phyloP scores from a whole-genome alignment of 53 echinoderm and acorn worm genomes.

The Echinometra lucunter region DNA sequence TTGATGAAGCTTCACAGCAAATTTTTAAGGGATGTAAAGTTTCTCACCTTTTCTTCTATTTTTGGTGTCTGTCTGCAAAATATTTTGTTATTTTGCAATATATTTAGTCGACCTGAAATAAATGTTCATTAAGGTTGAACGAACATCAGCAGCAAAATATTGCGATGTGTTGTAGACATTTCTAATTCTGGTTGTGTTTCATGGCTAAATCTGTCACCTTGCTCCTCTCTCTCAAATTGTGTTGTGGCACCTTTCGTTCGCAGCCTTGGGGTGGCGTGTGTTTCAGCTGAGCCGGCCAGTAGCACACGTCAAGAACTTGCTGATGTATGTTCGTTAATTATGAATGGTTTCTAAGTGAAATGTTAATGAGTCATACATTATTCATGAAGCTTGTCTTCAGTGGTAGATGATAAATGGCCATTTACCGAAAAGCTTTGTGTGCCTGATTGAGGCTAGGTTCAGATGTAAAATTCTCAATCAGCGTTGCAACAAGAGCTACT shows the following conservation, averaged over 20 bases:
- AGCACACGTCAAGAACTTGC: constrained; percentile 19
- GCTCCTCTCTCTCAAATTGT: constrained; percentile 31
- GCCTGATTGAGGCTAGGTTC: neutral
- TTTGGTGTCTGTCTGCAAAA: neutral
- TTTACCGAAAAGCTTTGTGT: constrained; percentile 33
- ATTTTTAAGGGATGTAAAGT: too few relatives aligned
- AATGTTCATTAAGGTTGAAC: neutral
- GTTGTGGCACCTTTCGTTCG: constrained; percentile 30
- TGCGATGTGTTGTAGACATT: neutral
- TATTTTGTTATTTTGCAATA: neutral
- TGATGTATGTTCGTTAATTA: constrained; percentile 52
- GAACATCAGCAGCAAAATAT: too few relatives aligned
- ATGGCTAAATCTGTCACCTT: constrained; percentile 7
- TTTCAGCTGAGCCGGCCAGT: neutral
- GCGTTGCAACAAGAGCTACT: neutral
- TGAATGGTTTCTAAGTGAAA: constrained; percentile 59
- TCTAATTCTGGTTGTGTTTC: constrained; percentile 5
- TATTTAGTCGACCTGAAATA: neutral
- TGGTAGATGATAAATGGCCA: constrained; percentile 53
- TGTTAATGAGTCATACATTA: constrained; percentile 59
- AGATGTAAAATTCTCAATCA: neutral
- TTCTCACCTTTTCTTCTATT: too few relatives aligned
- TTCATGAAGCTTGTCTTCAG: constrained; percentile 14
- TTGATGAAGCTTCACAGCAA: too few relatives aligned
- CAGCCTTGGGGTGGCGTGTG: constrained; percentile 22